These are phyloP conservation scores for Thalassophryne amazonica DNA, from an alignment of 2,797 vertebrate genomes.

Conservation along the genomic window DNA sequence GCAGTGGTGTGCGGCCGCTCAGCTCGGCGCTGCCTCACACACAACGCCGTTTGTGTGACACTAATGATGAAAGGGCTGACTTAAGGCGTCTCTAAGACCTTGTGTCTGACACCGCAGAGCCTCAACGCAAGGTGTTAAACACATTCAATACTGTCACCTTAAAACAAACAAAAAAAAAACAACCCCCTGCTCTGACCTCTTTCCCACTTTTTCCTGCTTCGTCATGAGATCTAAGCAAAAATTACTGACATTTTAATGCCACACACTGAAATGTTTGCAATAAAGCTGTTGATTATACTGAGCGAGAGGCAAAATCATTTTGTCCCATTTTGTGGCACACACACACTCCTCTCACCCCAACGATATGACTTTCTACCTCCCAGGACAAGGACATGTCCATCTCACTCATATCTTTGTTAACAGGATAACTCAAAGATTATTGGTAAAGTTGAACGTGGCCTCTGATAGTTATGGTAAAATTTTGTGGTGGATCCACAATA, in stretches of 20 bases:
- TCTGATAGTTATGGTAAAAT: too few species aligned
- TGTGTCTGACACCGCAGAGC: conserved; percentile 36
- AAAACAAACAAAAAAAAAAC: neutral
- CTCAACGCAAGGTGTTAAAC: conserved; percentile 40
- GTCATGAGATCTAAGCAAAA: neutral
- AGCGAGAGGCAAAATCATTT: too few species aligned
- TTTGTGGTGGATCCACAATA: too few species aligned
- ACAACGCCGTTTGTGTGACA: conserved; percentile 47
- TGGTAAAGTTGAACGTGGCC: too few species aligned
- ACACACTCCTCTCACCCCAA: too few species aligned
- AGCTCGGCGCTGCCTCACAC: conserved; percentile 61
- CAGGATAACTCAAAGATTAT: too few species aligned
- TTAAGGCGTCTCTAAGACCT: conserved; percentile 49
- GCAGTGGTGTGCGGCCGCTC: conserved; percentile 39
- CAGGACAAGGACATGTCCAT: too few species aligned
- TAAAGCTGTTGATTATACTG: neutral
- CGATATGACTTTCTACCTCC: too few species aligned
- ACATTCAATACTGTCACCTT: conserved; percentile 28
- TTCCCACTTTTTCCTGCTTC: neutral
- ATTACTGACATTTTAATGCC: too few species aligned
- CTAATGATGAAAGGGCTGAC: conserved; percentile 49
- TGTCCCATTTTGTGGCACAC: too few species aligned
- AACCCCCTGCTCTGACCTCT: neutral
- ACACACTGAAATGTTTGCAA: neutral
- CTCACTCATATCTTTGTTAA: too few species aligned